These are phyloP conservation scores for Seriola dumerili DNA, from an alignment of 2,113 vertebrate species.

Conservation along the genomic window DNA sequence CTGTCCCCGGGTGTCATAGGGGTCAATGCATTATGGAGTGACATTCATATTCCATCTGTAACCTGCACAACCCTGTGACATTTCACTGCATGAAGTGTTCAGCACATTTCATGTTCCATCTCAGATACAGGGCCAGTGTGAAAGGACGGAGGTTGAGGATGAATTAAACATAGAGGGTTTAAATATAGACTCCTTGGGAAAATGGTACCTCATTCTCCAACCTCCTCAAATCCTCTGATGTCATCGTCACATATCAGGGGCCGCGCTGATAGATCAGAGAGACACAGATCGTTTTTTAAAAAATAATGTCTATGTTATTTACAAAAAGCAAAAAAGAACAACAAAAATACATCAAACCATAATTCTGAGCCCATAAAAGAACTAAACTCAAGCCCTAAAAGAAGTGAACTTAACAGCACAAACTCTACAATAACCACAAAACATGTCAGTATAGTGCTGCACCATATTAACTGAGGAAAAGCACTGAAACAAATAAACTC, in stretches of 20 bases:
- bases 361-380: no score
- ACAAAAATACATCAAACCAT: no score
- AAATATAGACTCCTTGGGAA: constrained; percentile 66
- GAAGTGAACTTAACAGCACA: no score
- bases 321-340: no score
- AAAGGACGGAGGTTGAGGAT: constrained; percentile 41
- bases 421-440: no score
- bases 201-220: constrained; percentile 27
- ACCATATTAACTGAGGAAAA: no score
- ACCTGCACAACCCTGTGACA: constrained; percentile 55
- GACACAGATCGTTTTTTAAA: no score
- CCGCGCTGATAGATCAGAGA: no score
- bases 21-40: constrained; percentile 52
- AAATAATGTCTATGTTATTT: no score
- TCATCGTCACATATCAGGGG: constrained; percentile 1
- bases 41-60: constrained; percentile 65
- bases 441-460: no score
- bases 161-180: constrained; percentile 72
- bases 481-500: no score
- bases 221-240: constrained; percentile 37
- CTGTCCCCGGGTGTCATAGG: constrained; percentile 8
- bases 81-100: constrained; percentile 69
- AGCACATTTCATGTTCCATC: constrained; percentile 47
- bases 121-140: constrained; percentile 44
- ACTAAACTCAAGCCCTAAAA: no score